Evolutionary conservation across 2,888 invertebrate genomes (phyloP).

Genomic region (Nephrotoma flavescens): DNA sequence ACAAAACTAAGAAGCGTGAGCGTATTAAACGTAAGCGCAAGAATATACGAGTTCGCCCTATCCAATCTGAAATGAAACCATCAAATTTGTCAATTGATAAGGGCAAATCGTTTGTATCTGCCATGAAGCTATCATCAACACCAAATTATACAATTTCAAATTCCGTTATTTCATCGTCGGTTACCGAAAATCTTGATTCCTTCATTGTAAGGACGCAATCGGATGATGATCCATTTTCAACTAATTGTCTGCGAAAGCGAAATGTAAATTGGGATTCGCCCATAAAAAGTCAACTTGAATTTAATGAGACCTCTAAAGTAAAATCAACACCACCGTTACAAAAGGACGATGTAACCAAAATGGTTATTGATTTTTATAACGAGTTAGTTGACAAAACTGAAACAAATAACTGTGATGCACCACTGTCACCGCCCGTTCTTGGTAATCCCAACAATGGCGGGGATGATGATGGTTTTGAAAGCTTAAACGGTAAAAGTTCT

Average conservation of each 20-base stretch:
- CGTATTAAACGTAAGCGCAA: constrained; percentile 25
- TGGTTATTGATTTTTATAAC: constrained; percentile 14
- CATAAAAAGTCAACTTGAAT: constrained; percentile 15
- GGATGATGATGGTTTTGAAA: constrained; percentile 75
- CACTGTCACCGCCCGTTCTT: background rate
- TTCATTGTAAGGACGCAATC: background rate
- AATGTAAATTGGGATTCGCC: constrained; percentile 32
- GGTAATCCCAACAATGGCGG: constrained; percentile 18
- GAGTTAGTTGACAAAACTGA: constrained; percentile 16
- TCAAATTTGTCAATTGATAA: background rate
- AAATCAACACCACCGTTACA: background rate
- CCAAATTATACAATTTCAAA: background rate
- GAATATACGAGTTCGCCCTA: constrained; percentile 16
- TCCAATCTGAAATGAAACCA: constrained; percentile 16
- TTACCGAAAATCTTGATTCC: background rate
- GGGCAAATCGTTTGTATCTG: background rate
- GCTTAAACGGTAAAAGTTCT: constrained; percentile 67
- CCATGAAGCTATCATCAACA: background rate
- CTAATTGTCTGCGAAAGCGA: constrained; percentile 20
- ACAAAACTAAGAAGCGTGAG: constrained; percentile 17
- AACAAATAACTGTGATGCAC: background rate
- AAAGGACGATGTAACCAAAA: background rate
- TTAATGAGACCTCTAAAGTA: background rate
- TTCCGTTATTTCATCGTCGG: background rate
- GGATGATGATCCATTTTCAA: background rate